Evolutionary conservation across 2,797 vertebrate species (phyloP).

Genomic region (Huso huso): DNA sequence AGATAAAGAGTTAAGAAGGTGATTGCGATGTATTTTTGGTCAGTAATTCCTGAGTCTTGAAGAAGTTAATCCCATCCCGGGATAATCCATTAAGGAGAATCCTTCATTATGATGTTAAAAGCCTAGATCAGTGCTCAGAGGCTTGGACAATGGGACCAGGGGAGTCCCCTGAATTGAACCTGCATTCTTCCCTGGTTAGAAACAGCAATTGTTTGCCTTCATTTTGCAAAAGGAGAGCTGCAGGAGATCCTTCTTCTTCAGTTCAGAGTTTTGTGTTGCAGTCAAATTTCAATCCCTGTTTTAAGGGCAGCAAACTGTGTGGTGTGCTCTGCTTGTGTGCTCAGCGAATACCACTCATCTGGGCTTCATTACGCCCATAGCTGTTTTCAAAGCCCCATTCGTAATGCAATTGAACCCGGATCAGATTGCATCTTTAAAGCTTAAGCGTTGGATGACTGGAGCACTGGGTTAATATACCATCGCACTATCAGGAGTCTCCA

Average conservation of each 20-base stretch:
- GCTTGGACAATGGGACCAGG: slow-evolving; percentile 64
- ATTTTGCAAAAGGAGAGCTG: slow-evolving; percentile 28
- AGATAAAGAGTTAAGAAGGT: slow-evolving; percentile 75
- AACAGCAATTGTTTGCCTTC: slow-evolving; percentile 65
- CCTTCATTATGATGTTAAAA: slow-evolving; percentile 84
- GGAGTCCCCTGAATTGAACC: slow-evolving; percentile 59
- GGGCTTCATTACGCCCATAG: slow-evolving; percentile 14
- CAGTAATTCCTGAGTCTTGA: slow-evolving; percentile 58
- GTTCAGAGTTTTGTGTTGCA: slow-evolving; percentile 13
- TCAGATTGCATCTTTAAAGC: slow-evolving; percentile 26
- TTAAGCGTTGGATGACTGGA: slow-evolving; percentile 15
- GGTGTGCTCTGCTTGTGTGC: background rate
- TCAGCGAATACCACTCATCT: slow-evolving; percentile 4
- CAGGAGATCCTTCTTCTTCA: slow-evolving; percentile 12
- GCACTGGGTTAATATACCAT: too few species aligned
- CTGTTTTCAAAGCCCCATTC: slow-evolving; percentile 17
- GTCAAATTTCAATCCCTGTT: background rate
- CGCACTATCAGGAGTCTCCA: too few species aligned
- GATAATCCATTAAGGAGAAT: slow-evolving; percentile 80
- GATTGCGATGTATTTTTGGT: slow-evolving; percentile 77
- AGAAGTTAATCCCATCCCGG: slow-evolving; percentile 79
- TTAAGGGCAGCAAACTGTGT: background rate
- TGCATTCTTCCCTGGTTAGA: slow-evolving; percentile 76
- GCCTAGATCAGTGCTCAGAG: slow-evolving; percentile 65
- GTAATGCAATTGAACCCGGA: slow-evolving; percentile 23